Evolutionary conservation across 2,113 vertebrate genomes (phyloP).

Genomic region (Miniopterus natalensis): DNA sequence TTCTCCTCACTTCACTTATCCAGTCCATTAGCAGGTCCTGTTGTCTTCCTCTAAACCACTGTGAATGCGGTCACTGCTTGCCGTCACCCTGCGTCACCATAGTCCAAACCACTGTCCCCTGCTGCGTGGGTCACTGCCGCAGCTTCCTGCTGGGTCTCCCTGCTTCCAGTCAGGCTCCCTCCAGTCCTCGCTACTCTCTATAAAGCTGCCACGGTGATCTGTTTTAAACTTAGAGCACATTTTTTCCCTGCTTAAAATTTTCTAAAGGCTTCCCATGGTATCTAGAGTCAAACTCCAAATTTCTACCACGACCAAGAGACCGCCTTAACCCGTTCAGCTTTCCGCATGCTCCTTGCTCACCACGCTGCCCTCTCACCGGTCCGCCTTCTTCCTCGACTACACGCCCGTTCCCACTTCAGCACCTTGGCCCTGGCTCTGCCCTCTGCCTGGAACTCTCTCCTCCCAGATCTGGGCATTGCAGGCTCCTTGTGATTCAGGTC

Average conservation of each 20-base stretch:
- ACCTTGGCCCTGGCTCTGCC: not conserved
- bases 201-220: not conserved
- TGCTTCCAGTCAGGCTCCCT: not conserved
- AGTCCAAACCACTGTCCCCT: not conserved
- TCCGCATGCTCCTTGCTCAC: too few relatives aligned
- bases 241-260: not conserved
- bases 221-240: not conserved
- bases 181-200: not conserved
- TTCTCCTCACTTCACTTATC: not conserved
- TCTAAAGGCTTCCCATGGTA: not conserved
- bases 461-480: not conserved
- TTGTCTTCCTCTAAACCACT: not conserved
- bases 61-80: not conserved
- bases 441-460: not conserved
- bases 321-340: not conserved
- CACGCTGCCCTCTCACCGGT: fast-evolving
- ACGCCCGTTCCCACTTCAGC: not conserved
- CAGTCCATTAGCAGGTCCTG: not conserved
- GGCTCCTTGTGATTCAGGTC: not conserved
- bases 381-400: not conserved
- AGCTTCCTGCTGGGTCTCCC: not conserved
- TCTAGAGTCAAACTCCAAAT: not conserved
- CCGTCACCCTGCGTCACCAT: not conserved
- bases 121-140: fast-evolving
- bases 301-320: not conserved